Conservation (phyloP, 2,797 vertebrate genomes). For the Triplophysa yarkandensis region DNA sequence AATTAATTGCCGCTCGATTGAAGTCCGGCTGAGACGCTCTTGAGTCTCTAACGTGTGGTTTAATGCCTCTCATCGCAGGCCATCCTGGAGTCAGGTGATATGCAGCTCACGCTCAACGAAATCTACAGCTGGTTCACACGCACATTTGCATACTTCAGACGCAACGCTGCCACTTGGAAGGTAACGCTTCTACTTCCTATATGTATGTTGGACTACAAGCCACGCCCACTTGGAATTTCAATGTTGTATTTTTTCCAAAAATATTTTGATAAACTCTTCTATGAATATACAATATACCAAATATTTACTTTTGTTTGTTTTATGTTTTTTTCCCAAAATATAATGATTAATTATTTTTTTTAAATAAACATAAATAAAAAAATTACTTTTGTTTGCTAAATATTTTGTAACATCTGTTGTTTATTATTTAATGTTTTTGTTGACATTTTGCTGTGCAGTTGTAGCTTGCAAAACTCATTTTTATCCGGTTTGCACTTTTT, state of each 20-base stretch:
- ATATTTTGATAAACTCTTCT: no score
- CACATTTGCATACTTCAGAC: conserved; percentile 99
- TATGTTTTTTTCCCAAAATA: no score
- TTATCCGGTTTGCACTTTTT: no score
- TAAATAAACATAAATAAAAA: no score
- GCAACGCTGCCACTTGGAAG: conserved; percentile 99
- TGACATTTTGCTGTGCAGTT: no score
- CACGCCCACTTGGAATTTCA: no score
- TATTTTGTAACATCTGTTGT: no score
- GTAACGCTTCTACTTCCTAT: conserved; percentile 74
- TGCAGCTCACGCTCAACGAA: conserved; percentile 99
- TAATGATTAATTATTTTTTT: no score
- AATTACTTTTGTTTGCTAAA: no score
- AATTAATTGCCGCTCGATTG: conserved; percentile 89
- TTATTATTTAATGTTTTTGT: no score
- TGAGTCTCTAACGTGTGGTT: conserved; percentile 89
- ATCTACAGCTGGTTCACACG: conserved; percentile 99
- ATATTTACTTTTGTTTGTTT: not conserved
- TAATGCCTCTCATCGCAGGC: conserved; percentile 97
- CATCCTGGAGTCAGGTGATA: conserved; percentile 98
- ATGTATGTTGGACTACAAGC: not conserved
- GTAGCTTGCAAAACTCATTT: no score
- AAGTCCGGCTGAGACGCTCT: conserved; percentile 65
- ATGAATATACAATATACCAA: not conserved
- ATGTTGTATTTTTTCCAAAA: no score